A percentile compares a stretch with the other conserved stretches of the same genome.
Conservation (phyloP, 2,113 vertebrate species). For the Hyla sarda region DNA sequence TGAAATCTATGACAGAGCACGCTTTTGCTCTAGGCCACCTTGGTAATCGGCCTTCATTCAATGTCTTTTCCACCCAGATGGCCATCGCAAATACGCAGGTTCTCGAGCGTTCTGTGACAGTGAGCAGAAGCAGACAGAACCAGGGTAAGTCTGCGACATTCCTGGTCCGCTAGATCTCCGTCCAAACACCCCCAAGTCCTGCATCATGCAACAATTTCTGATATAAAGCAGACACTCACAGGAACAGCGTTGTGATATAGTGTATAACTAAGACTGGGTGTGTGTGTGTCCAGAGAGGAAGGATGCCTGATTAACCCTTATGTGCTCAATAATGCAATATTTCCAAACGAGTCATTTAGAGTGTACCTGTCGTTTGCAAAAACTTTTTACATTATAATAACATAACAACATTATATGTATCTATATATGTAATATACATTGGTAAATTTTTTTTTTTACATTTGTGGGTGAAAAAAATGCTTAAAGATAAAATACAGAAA, state of each 20-base stretch:
- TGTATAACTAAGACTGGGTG: conserved; percentile 10
- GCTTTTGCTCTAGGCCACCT: conserved; percentile 27
- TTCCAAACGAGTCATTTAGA: neutral
- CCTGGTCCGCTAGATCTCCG: conserved; percentile 9
- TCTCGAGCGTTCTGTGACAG: conserved; percentile 25
- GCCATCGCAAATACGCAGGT: conserved; percentile 4
- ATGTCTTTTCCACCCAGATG: conserved; percentile 12
- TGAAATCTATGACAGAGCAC: neutral
- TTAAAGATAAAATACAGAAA: too few relatives aligned
- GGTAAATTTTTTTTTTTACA: too few relatives aligned
- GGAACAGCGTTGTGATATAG: conserved; percentile 11
- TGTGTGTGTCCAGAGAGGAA: conserved; percentile 24
- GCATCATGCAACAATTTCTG: neutral
- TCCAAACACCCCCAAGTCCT: conserved; percentile 2
- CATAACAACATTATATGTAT: too few relatives aligned
- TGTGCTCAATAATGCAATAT: neutral
- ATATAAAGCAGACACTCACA: conserved; percentile 41
- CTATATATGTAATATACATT: too few relatives aligned
- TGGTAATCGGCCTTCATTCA: neutral
- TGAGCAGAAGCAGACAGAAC: conserved; percentile 51
- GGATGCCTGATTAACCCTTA: conserved; percentile 33
- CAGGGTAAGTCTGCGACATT: conserved; percentile 40
- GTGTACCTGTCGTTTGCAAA: too few relatives aligned
- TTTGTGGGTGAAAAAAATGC: too few relatives aligned
- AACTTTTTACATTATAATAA: too few relatives aligned